phyloP scores from a whole-genome alignment of 2,888 invertebrate species.

The Brachynemurus nebulosus region DNA sequence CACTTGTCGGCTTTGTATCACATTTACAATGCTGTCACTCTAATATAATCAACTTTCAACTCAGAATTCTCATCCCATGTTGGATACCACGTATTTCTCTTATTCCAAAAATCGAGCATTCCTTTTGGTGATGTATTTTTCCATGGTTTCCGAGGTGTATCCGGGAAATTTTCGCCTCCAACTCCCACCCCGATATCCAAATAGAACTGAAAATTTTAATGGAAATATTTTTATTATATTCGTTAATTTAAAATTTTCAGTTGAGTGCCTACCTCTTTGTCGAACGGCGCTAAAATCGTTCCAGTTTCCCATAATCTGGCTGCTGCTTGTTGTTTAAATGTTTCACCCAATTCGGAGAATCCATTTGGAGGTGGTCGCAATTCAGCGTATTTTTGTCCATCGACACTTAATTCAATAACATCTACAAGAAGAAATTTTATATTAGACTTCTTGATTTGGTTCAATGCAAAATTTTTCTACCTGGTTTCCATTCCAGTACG shows the following conservation, averaged over 20 bases:
- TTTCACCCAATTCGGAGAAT: slow-evolving; percentile 24
- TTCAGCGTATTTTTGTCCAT: slow-evolving; percentile 35
- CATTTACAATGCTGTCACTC: slow-evolving; percentile 44
- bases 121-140: slow-evolving; percentile 47
- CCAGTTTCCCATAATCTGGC: slow-evolving; percentile 42
- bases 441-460: neutral
- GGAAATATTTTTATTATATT: neutral
- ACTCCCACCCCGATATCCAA: slow-evolving; percentile 63
- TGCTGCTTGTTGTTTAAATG: slow-evolving; percentile 29
- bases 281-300: slow-evolving; percentile 53
- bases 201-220: slow-evolving; percentile 48
- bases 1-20: no score
- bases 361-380: slow-evolving; percentile 28
- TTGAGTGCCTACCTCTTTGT: slow-evolving; percentile 57
- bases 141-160: slow-evolving; percentile 68
- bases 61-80: slow-evolving; percentile 50
- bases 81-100: slow-evolving; percentile 40
- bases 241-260: no score
- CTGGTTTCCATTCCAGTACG: slow-evolving; percentile 40
- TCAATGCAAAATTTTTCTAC: slow-evolving; percentile 19
- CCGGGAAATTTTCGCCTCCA: slow-evolving; percentile 61
- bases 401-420: slow-evolving; percentile 36
- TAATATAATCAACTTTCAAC: slow-evolving; percentile 50
- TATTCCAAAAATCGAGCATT: slow-evolving; percentile 52
- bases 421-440: slow-evolving; percentile 29